Conservation (phyloP, 2,888 invertebrate genomes). For the Gymnoscelis rufifasciata region DNA sequence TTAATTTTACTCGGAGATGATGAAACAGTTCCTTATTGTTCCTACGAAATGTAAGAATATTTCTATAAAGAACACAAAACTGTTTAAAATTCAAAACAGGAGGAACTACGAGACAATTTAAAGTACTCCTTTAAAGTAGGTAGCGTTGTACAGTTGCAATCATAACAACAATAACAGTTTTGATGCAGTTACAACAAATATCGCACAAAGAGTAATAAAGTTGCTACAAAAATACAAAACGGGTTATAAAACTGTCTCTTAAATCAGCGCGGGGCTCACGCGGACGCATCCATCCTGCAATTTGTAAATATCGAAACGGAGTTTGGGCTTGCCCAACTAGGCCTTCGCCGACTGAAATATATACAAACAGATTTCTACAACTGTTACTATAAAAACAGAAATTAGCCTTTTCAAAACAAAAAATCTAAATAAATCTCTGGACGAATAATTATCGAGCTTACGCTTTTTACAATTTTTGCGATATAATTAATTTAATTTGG, state of each 20-base stretch:
- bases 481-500: neutral
- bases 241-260: slow-evolving; percentile 16
- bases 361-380: neutral
- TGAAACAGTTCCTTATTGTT: no score
- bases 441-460: neutral
- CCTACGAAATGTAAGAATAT: no score
- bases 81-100: no score
- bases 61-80: no score
- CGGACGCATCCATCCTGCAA: slow-evolving; percentile 18
- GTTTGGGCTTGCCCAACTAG: slow-evolving; percentile 15
- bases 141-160: no score
- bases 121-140: no score
- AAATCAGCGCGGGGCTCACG: slow-evolving; percentile 14
- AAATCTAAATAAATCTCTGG: neutral
- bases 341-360: slow-evolving; percentile 2
- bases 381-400: neutral
- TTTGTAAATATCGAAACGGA: slow-evolving; percentile 19
- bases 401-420: neutral
- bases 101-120: no score
- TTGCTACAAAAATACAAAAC: slow-evolving; percentile 10
- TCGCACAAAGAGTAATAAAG: slow-evolving; percentile 6
- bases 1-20: no score
- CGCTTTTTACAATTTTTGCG: neutral
- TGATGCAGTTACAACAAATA: neutral
- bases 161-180: no score